Percentiles rank a stretch among this genome's conserved stretches.
phyloP scores from a whole-genome alignment of 2,113 vertebrate genomes.

The Gymnocephalus cernua region DNA sequence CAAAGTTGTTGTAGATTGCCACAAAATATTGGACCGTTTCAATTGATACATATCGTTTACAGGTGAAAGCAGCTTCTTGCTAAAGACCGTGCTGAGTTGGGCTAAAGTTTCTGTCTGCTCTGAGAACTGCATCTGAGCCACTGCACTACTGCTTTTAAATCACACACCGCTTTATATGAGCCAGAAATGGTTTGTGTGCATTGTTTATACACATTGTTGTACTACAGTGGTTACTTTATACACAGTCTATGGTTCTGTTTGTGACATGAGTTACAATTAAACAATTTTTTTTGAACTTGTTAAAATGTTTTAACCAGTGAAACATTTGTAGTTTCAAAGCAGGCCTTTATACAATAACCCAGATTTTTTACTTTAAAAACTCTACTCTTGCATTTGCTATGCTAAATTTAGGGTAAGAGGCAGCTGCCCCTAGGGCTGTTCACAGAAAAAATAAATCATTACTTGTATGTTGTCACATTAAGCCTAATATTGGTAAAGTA shows the following conservation, averaged over 20 bases:
- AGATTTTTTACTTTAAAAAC: not conserved
- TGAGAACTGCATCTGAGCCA: not conserved
- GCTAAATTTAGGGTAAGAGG: not conserved
- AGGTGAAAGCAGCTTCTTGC: not conserved
- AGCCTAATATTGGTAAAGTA: too few species aligned
- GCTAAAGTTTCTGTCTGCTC: not conserved
- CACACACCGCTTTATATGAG: not conserved
- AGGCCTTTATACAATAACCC: not conserved
- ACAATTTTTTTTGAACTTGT: not conserved
- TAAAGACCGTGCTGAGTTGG: not conserved
- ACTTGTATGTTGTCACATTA: too few species aligned
- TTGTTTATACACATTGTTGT: slow-evolving; percentile 21
- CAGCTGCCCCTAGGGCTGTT: too few species aligned
- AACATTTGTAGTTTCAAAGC: not conserved
- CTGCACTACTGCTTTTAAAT: not conserved
- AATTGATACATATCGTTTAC: too few species aligned
- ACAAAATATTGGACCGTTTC: not conserved
- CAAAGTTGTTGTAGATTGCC: not conserved
- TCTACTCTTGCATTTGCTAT: not conserved
- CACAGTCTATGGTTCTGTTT: not conserved
- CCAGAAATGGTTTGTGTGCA: not conserved
- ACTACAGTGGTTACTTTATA: not conserved
- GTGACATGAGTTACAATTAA: slow-evolving; percentile 33
- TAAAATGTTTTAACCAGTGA: not conserved
- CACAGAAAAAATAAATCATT: too few species aligned